Evolutionary conservation across 1,140 invertebrate species (phyloP).

Genomic region (Aporrectodea caliginosa): DNA sequence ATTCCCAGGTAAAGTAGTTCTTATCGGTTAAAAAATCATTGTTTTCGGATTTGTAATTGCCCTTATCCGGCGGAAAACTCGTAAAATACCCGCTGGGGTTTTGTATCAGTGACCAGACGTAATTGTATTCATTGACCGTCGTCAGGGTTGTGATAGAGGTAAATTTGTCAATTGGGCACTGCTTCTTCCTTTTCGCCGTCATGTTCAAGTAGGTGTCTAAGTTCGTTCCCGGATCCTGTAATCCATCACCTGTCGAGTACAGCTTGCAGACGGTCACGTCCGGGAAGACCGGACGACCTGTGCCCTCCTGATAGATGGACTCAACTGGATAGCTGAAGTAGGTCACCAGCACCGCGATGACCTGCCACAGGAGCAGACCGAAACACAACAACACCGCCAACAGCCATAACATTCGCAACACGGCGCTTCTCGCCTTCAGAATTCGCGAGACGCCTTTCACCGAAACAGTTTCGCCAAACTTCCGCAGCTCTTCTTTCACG

Average conservation of each 20-base stretch:
- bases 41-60: not conserved
- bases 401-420: slow-evolving; percentile 5
- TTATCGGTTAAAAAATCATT: not conserved
- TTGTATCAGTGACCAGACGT: not conserved
- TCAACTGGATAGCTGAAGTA: slow-evolving; percentile 8
- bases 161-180: not conserved
- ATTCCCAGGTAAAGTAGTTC: not conserved
- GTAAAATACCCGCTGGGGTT: not conserved
- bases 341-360: not conserved
- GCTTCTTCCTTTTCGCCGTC: not conserved
- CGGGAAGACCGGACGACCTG: not conserved
- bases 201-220: not conserved
- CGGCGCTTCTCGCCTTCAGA: not conserved
- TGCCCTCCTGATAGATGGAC: slow-evolving; percentile 12
- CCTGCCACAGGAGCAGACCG: not conserved
- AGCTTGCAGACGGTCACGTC: slow-evolving; percentile 12
- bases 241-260: not conserved
- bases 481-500: slow-evolving; percentile 13
- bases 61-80: too few relatives aligned
- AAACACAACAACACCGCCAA: not conserved
- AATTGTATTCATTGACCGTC: not conserved
- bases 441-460: slow-evolving; percentile 8
- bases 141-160: not conserved
- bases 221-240: not conserved
- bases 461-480: slow-evolving; percentile 18